A percentile compares a stretch with the other conserved stretches of the same genome.
phyloP scores from a whole-genome alignment of 2,888 invertebrate genomes.

The Monoplex corrugatus region DNA sequence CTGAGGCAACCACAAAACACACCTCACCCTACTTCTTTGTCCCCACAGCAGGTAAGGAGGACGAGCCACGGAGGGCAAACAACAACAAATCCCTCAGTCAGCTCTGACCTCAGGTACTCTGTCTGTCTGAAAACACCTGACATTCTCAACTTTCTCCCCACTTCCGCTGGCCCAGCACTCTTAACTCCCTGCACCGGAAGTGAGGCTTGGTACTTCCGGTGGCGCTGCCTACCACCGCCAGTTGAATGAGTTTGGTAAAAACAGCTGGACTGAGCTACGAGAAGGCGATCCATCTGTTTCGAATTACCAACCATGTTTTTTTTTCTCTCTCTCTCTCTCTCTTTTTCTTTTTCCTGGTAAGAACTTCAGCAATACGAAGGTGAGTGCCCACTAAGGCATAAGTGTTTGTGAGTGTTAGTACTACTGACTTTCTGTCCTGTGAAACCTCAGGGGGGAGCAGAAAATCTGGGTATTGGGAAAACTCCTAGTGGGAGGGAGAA shows the following conservation, averaged over 20 bases:
- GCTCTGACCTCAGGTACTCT: not conserved
- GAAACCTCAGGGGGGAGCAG: too few relatives aligned
- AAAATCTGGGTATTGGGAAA: too few relatives aligned
- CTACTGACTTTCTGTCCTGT: too few relatives aligned
- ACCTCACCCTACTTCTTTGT: constrained; percentile 26
- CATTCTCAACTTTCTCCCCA: constrained; percentile 5
- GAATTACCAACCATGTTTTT: too few relatives aligned
- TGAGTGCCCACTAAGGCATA: too few relatives aligned
- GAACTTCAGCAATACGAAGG: too few relatives aligned
- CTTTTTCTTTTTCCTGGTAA: too few relatives aligned
- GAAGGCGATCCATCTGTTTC: not conserved
- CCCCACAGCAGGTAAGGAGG: not conserved
- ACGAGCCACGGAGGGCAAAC: not conserved
- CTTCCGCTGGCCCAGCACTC: not conserved
- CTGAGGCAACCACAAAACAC: too few relatives aligned
- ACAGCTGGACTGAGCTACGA: not conserved
- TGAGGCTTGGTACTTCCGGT: not conserved
- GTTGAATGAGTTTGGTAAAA: too few relatives aligned
- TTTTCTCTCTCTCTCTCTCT: too few relatives aligned
- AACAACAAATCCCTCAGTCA: not conserved
- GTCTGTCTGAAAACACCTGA: not conserved
- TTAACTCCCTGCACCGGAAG: not conserved
- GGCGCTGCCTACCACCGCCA: not conserved
- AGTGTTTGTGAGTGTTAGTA: too few relatives aligned
- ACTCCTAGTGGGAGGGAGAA: too few relatives aligned